phyloP scores from a whole-genome alignment of 2,797 vertebrate species.

The Heteromormyrus szaboi region DNA sequence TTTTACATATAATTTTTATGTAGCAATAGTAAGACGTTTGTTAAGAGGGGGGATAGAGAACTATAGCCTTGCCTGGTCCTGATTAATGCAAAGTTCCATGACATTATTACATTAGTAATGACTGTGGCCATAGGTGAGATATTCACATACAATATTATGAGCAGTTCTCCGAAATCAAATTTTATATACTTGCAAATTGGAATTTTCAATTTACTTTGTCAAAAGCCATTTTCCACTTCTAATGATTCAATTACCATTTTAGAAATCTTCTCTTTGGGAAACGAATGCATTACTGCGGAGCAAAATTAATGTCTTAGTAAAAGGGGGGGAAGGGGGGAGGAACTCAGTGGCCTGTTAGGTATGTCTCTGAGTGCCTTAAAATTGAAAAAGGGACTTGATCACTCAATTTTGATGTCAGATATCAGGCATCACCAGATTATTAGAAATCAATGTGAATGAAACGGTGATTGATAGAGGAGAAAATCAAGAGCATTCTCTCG shows the following conservation, averaged over 20 bases:
- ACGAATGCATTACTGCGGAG: neutral
- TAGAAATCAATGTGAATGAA: neutral
- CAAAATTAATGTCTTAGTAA: neutral
- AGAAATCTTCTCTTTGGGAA: neutral
- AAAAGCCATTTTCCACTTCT: neutral
- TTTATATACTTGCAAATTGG: neutral
- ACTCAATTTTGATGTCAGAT: neutral
- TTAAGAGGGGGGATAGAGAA: neutral
- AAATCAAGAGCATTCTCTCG: neutral
- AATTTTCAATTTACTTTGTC: neutral
- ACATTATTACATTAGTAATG: slow-evolving; percentile 5
- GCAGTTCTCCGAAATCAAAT: neutral
- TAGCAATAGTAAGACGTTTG: neutral
- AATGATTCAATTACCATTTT: slow-evolving; percentile 5
- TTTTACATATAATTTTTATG: neutral
- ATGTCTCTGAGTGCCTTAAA: neutral
- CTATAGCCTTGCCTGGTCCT: neutral
- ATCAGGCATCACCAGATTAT: neutral
- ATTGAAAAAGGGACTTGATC: neutral
- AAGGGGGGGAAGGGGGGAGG: too few species aligned
- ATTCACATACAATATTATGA: neutral
- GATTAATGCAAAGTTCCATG: neutral
- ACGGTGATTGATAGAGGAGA: neutral
- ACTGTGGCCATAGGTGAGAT: neutral
- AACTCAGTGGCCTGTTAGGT: neutral